Evolutionary conservation across 2,113 vertebrate genomes (phyloP).

Genomic region (Litocranius walleri): DNA sequence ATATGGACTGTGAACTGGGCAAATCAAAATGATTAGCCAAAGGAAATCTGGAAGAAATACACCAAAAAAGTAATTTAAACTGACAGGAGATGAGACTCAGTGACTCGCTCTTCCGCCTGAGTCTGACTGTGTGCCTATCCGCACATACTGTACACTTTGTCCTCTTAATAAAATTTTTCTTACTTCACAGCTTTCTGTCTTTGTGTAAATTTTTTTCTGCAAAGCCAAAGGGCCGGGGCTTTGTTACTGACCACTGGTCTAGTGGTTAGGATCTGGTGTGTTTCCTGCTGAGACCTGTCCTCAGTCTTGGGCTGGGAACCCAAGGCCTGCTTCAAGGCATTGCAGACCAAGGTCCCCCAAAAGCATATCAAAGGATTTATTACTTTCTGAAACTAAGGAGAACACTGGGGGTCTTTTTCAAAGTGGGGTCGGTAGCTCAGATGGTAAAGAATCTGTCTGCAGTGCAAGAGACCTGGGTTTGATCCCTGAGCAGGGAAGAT

Average conservation of each 20-base stretch:
- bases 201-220: neutral
- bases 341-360: neutral
- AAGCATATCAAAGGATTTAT: neutral
- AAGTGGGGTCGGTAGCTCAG: neutral
- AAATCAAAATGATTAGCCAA: neutral
- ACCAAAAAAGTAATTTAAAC: neutral
- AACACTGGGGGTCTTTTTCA: neutral
- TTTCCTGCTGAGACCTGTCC: neutral
- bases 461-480: neutral
- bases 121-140: neutral
- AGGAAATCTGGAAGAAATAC: neutral
- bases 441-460: neutral
- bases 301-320: neutral
- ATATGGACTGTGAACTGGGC: neutral
- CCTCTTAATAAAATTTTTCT: neutral
- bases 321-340: neutral
- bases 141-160: neutral
- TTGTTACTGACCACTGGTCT: neutral
- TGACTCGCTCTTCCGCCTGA: neutral
- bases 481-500: neutral
- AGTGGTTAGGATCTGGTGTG: neutral
- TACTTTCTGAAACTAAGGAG: neutral
- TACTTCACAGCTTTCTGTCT: neutral
- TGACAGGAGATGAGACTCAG: neutral
- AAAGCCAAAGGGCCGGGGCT: neutral